A percentile compares a stretch with the other conserved stretches of the same genome.
Conservation (phyloP, 2,888 invertebrate genomes). For the Parthenolecanium corni region DNA sequence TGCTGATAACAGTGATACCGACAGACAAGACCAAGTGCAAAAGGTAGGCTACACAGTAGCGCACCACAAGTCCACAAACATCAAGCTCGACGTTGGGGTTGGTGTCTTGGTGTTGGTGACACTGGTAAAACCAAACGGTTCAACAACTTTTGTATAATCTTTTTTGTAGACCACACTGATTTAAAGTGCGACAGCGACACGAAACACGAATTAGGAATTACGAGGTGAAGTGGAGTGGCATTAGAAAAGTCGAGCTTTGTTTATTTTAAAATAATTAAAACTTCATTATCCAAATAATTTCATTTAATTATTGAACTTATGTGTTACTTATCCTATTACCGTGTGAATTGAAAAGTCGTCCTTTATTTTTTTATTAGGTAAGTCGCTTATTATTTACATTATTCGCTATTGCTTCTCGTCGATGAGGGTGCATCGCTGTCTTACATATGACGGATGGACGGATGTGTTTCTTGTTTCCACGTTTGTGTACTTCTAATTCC, state of each 20-base stretch:
- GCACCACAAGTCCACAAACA: too few species aligned
- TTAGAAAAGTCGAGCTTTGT: constrained; percentile 7
- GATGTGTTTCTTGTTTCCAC: too few species aligned
- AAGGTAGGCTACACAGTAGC: too few species aligned
- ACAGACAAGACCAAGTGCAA: too few species aligned
- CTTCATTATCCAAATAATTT: not conserved
- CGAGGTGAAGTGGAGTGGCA: constrained; percentile 2
- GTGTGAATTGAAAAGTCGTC: not conserved
- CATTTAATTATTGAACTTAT: not conserved
- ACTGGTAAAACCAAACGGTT: too few species aligned
- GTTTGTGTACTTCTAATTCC: not conserved
- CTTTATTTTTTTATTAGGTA: not conserved
- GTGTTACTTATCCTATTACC: not conserved
- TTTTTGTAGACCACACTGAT: constrained; percentile 6
- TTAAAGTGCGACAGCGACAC: constrained; percentile 17
- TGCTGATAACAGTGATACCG: too few species aligned
- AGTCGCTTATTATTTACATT: not conserved
- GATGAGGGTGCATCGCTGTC: not conserved
- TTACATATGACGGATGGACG: not conserved
- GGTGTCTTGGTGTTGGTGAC: too few species aligned
- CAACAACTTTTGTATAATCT: too few species aligned
- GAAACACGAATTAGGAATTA: constrained; percentile 25
- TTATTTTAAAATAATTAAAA: constrained; percentile 7
- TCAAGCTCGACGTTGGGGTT: too few species aligned
- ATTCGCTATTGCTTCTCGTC: not conserved